Percentiles rank a stretch among this genome's conserved stretches.
phyloP scores from a whole-genome alignment of 2,113 vertebrate genomes.

The Entosphenus tridentatus region DNA sequence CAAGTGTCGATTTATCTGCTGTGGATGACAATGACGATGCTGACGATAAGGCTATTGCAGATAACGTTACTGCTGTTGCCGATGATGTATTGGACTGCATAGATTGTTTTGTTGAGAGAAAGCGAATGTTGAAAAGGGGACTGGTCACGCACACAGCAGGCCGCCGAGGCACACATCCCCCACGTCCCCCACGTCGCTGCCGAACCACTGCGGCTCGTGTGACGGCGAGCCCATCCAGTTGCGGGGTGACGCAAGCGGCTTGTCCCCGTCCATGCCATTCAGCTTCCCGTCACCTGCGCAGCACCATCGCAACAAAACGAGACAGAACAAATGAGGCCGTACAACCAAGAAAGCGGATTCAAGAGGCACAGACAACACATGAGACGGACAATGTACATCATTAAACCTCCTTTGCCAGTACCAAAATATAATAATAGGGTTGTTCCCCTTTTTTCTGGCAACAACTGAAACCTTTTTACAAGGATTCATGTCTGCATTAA shows the following conservation, averaged over 20 bases:
- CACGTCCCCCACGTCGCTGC: slow-evolving; percentile 60
- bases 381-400: background rate
- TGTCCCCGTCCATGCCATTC: slow-evolving; percentile 53
- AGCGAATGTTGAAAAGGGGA: background rate
- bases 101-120: background rate
- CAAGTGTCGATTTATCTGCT: background rate
- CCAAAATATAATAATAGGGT: too few species aligned
- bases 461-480: too few species aligned
- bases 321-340: background rate
- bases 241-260: slow-evolving; percentile 56
- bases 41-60: background rate
- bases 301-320: slow-evolving; percentile 1
- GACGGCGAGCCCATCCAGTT: slow-evolving; percentile 80
- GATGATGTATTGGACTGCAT: background rate
- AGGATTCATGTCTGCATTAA: too few species aligned
- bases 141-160: slow-evolving; percentile 51
- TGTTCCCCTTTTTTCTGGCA: too few species aligned
- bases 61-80: background rate
- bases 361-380: background rate
- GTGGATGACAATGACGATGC: background rate
- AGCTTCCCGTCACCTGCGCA: slow-evolving; percentile 64
- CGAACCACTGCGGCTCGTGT: slow-evolving; percentile 95
- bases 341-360: background rate
- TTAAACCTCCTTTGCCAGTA: too few species aligned
- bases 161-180: slow-evolving; percentile 50